Evolutionary conservation across 2,888 invertebrate species (phyloP).

Genomic region (Platycheirus albimanus): DNA sequence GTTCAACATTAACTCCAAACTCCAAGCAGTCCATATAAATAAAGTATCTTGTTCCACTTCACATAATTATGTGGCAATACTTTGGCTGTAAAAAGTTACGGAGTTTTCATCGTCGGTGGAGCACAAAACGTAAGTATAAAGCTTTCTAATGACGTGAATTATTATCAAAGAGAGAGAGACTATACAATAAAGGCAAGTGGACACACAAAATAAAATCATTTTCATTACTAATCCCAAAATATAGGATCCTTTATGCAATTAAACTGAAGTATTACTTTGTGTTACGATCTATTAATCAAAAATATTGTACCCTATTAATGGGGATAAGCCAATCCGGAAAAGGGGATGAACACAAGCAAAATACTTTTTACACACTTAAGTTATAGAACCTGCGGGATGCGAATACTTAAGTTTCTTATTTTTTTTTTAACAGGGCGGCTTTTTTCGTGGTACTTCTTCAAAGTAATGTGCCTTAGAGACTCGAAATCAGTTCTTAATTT

Average conservation of each 20-base stretch:
- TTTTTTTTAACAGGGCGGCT: background rate
- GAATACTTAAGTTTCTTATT: background rate
- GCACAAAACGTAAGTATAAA: background rate
- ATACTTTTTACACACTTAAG: conserved; percentile 1
- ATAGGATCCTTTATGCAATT: conserved; percentile 8
- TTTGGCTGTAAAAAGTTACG: conserved; percentile 9
- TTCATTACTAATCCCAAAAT: conserved; percentile 27
- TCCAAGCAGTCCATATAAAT: conserved; percentile 20
- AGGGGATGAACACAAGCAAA: background rate
- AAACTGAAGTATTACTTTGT: conserved; percentile 20
- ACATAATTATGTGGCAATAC: conserved; percentile 21
- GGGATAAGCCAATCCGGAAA: background rate
- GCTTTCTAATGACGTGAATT: conserved; percentile 5
- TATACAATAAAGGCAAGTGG: conserved; percentile 1
- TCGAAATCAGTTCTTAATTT: conserved; percentile 25
- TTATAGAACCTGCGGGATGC: conserved; percentile 3
- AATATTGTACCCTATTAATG: conserved; percentile 9
- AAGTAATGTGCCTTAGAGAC: background rate
- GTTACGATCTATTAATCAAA: conserved; percentile 32
- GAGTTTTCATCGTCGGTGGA: background rate
- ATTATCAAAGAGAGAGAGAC: conserved; percentile 8
- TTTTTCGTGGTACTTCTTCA: background rate
- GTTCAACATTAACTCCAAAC: background rate
- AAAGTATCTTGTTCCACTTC: conserved; percentile 17
- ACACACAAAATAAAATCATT: conserved; percentile 24